Evolutionary conservation across 2,888 invertebrate genomes (phyloP), one percentile per base, ranked within the genome.

Genomic region (Cyclophora albipunctata): DNA sequence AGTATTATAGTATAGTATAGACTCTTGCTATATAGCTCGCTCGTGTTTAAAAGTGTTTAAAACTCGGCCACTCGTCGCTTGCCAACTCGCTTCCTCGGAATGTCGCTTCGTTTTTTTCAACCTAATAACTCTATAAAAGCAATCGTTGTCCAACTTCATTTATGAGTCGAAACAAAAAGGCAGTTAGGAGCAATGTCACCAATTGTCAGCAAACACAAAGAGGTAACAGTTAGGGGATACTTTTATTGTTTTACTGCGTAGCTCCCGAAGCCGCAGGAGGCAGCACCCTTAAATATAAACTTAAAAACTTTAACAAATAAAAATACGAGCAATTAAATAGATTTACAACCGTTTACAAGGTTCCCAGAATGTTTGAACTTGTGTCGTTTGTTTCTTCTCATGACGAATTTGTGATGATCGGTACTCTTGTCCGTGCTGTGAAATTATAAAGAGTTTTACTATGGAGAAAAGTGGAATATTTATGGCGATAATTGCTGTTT

Each of bases 261-360:
- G 84, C 85, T 84, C 75, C 84, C 69, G 84, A 72, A 78, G 77
- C 82, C 76, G 75, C 82, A 84, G 87, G 85, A 84, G 86, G 85
- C 68, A 79, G 78, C 76, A 75, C 69, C 84, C 81, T 75, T 74
- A 79, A 79, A 79, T 74, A 70, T 76, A 63, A 67, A 66, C 45
- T 71, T 72, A 77, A 75, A n/a, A 75, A 73, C 67, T 63, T 71
- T 74, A 64, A 43, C 33, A 60, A 60, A 60, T 57, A 64, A 71
- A 79, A 79, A 81, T 74, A 69, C 67, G 64, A 70, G 82, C 80
- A 79, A 82, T 85, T 83, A 83, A 81, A 71, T 76, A 83, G 84
- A 88, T 88, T 88, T 88, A 88, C 78, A 85, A 81, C 84, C 69
- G 63, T 70, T 65, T 66, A 58, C 66, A 59, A 67, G 52, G 64